Evolutionary conservation across 2,888 invertebrate species (phyloP).

Genomic region (Trachelus troglodyta): DNA sequence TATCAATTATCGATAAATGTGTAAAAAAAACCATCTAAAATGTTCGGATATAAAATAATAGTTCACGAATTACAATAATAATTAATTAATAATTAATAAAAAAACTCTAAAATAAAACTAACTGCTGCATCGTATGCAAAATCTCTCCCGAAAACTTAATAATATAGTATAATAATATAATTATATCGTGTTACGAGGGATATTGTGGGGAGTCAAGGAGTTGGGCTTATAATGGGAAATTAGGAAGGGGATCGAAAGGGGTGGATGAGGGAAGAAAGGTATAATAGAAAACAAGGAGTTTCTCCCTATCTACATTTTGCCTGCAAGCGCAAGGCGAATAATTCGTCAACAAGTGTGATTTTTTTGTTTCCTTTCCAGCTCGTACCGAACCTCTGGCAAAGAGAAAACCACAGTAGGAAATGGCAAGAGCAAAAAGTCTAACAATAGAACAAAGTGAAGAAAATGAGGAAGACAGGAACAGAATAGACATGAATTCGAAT

Average conservation of each 20-base stretch:
- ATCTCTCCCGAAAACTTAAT: conserved; percentile 52
- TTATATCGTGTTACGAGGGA: conserved; percentile 20
- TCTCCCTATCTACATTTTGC: conserved; percentile 52
- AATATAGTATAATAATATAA: conserved; percentile 36
- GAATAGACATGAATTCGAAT: neutral
- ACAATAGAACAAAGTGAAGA: neutral
- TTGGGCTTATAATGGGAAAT: neutral
- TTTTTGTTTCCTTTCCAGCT: neutral
- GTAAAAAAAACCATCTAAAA: conserved; percentile 38
- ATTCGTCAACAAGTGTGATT: neutral
- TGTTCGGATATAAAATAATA: conserved; percentile 36
- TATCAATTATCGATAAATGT: conserved; percentile 35
- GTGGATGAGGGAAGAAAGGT: neutral
- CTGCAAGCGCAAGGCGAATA: conserved; percentile 18
- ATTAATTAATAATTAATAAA: conserved; percentile 26
- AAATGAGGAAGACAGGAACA: neutral
- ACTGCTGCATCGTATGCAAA: conserved; percentile 51
- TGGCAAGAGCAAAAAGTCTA: neutral
- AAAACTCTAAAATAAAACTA: conserved; percentile 43
- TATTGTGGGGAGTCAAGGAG: neutral
- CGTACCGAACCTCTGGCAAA: neutral
- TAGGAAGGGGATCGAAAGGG: neutral
- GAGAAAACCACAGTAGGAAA: neutral
- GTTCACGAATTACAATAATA: conserved; percentile 29
- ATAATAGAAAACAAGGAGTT: conserved; percentile 47